These are phyloP conservation scores for Corythucha ciliata DNA, from an alignment of 2,888 invertebrate genomes.

Conservation along the genomic window DNA sequence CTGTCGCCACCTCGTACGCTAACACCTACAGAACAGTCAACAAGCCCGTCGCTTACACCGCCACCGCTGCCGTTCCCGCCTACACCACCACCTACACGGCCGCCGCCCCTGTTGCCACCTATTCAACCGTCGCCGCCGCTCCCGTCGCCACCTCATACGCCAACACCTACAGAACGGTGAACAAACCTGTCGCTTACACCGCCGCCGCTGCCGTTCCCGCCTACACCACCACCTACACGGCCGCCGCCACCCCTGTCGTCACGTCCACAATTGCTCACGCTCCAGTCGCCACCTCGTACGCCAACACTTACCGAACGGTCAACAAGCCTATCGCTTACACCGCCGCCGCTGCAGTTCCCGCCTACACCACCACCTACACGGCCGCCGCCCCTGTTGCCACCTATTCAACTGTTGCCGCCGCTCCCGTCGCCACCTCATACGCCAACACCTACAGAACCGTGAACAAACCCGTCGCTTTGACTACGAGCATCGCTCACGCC, in stretches of 20 bases:
- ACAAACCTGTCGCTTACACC: too few relatives aligned
- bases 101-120: slow-evolving; percentile 4
- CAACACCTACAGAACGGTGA: too few relatives aligned
- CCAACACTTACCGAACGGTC: too few relatives aligned
- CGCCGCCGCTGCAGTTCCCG: slow-evolving; percentile 17
- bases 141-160: slow-evolving; percentile 6
- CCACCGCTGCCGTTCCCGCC: too few relatives aligned
- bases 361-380: slow-evolving; percentile 41
- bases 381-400: slow-evolving; percentile 25
- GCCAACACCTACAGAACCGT: slow-evolving; percentile 53
- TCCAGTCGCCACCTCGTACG: slow-evolving; percentile 17
- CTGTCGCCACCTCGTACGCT: slow-evolving; percentile 52
- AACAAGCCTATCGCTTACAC: too few relatives aligned
- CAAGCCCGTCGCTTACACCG: too few relatives aligned
- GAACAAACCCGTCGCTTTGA: slow-evolving; percentile 12
- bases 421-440: slow-evolving; percentile 55
- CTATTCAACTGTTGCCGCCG: slow-evolving; percentile 37
- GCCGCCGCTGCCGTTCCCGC: too few relatives aligned
- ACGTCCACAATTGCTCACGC: slow-evolving; percentile 16
- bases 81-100: too few relatives aligned
- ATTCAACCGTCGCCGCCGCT: slow-evolving; percentile 8
- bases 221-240: too few relatives aligned
- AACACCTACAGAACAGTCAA: slow-evolving; percentile 50
- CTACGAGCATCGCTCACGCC: slow-evolving; percentile 8
- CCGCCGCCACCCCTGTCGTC: too few relatives aligned